These are phyloP conservation scores for Stichopus chloronotus DNA, from an alignment of 35 echinoderm and acorn worm species.

Conservation along the genomic window DNA sequence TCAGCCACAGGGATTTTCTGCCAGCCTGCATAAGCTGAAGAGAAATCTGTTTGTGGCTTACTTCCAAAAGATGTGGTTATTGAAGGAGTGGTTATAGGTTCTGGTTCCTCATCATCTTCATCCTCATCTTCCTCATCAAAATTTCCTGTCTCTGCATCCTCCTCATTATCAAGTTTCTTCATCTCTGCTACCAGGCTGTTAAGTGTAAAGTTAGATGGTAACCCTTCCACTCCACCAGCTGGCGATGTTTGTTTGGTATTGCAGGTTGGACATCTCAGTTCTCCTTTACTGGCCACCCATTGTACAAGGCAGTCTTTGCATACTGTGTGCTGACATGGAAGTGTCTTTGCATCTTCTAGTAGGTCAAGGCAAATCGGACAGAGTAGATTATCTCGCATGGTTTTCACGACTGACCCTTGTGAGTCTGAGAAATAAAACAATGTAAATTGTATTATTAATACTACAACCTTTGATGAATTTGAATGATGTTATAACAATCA, in stretches of 20 bases:
- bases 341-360: neutral
- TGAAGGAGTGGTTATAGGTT: neutral
- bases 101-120: neutral
- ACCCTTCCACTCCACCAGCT: neutral
- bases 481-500: too few species aligned
- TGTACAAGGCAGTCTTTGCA: neutral
- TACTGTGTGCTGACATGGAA: conserved; percentile 27
- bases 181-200: conserved; percentile 37
- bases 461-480: too few species aligned
- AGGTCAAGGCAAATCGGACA: conserved; percentile 18
- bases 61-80: neutral
- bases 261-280: conserved; percentile 13
- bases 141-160: neutral
- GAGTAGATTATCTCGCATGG: neutral
- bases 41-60: too few species aligned
- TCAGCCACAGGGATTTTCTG: neutral
- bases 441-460: too few species aligned
- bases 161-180: conserved; percentile 11
- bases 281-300: conserved; percentile 9
- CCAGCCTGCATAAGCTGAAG: neutral
- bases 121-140: neutral
- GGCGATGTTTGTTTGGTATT: conserved; percentile 16
- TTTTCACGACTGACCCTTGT: neutral
- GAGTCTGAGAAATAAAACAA: neutral
- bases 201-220: conserved; percentile 14